phyloP scores from a whole-genome alignment of 2,113 vertebrate genomes.

The Rhizomys pruinosus region DNA sequence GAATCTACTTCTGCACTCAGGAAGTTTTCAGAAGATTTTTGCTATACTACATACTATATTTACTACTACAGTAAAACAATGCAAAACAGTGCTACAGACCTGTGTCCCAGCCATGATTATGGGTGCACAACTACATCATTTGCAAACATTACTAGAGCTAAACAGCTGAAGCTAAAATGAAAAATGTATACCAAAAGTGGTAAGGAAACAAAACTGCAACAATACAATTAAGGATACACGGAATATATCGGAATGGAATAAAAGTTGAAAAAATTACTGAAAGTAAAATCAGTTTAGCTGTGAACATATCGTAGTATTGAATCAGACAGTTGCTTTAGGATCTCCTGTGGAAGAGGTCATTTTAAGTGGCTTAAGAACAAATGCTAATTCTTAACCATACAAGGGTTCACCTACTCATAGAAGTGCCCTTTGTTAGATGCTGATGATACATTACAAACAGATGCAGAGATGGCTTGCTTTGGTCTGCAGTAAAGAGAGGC shows the following conservation, averaged over 20 bases:
- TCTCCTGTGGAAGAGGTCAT: background rate
- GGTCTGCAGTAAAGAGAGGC: background rate
- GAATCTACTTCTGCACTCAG: background rate
- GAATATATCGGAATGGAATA: background rate
- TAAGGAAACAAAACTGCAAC: background rate
- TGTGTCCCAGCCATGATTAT: background rate
- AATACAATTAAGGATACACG: background rate
- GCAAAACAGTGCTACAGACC: background rate
- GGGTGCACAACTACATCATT: background rate
- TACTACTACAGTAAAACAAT: background rate
- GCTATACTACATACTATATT: too few relatives aligned
- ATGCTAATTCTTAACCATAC: background rate
- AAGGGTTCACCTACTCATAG: background rate
- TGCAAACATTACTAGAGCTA: too few relatives aligned
- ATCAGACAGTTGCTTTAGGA: background rate
- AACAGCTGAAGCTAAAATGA: background rate
- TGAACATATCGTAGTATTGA: background rate
- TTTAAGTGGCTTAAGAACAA: background rate
- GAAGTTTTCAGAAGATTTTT: background rate
- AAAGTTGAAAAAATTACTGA: background rate
- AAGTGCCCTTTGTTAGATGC: background rate
- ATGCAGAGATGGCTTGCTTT: background rate
- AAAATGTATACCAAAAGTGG: background rate
- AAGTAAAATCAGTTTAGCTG: background rate
- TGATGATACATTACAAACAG: background rate